These are phyloP conservation scores for Mythimna vitellina DNA, from an alignment of 2,888 invertebrate species.

Conservation along the genomic window DNA sequence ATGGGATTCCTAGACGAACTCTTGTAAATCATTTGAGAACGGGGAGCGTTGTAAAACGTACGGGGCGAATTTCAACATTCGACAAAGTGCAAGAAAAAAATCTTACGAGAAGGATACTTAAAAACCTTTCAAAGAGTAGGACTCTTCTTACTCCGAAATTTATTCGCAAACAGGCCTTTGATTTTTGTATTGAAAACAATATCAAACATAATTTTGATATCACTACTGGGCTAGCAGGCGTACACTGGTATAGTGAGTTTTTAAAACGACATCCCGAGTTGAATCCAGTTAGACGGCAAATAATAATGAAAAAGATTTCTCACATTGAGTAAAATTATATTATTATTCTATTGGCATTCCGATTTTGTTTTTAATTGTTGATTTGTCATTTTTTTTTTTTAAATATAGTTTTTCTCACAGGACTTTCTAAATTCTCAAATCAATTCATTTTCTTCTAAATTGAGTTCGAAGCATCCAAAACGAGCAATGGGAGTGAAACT, in stretches of 20 bases:
- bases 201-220: constrained; percentile 11
- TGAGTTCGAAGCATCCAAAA: too few relatives aligned
- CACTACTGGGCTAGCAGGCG: constrained; percentile 2
- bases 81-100: constrained; percentile 14
- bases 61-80: neutral
- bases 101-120: neutral
- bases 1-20: constrained; percentile 20
- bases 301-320: too few relatives aligned
- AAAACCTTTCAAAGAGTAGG: neutral
- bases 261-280: neutral
- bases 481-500: too few relatives aligned
- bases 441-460: too few relatives aligned
- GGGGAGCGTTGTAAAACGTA: neutral
- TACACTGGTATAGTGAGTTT: neutral
- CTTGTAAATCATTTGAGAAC: constrained; percentile 3
- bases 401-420: too few relatives aligned
- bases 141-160: neutral
- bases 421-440: too few relatives aligned
- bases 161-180: constrained; percentile 8
- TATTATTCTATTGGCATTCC: too few relatives aligned
- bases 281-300: too few relatives aligned
- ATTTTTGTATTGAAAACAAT: constrained; percentile 24
- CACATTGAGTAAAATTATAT: too few relatives aligned
- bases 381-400: too few relatives aligned
- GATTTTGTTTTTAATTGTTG: too few relatives aligned